Evolutionary conservation across 2,888 invertebrate genomes (phyloP).

Genomic region (Caenorhabditis doughertyi): DNA sequence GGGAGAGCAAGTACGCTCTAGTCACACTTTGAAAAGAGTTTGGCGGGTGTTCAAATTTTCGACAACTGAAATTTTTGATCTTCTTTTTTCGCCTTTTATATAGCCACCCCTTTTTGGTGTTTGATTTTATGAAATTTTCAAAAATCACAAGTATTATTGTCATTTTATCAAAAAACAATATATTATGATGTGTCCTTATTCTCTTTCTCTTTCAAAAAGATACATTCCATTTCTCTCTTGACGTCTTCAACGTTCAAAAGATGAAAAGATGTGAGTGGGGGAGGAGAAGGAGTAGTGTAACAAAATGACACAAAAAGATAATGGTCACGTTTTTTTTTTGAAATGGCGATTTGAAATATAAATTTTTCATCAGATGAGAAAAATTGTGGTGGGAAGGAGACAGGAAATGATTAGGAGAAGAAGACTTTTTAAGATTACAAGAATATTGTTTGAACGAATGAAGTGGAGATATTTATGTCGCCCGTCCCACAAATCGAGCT

Average conservation of each 20-base stretch:
- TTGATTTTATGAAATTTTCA: constrained; percentile 15
- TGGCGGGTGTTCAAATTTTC: too few relatives aligned
- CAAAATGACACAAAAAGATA: constrained; percentile 14
- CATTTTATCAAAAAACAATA: not conserved
- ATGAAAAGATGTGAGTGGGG: constrained; percentile 19
- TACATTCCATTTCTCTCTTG: not conserved
- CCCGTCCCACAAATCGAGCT: too few relatives aligned
- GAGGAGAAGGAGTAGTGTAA: too few relatives aligned
- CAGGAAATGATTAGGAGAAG: not conserved
- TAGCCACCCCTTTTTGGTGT: not conserved
- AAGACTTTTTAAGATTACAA: too few relatives aligned
- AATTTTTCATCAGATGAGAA: constrained; percentile 12
- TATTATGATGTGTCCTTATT: constrained; percentile 13
- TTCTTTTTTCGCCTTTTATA: too few relatives aligned
- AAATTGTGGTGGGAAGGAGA: not conserved
- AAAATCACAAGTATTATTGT: not conserved
- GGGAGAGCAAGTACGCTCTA: too few relatives aligned
- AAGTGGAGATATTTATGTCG: too few relatives aligned
- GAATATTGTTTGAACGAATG: too few relatives aligned
- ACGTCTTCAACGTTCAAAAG: constrained; percentile 33
- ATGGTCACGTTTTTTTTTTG: constrained; percentile 26
- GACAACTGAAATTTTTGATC: too few relatives aligned
- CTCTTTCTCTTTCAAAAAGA: not conserved
- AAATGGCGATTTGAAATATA: too few relatives aligned
- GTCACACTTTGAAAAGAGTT: too few relatives aligned